phyloP scores from a whole-genome alignment of 2,888 invertebrate genomes.

The Philereme vetulata region DNA sequence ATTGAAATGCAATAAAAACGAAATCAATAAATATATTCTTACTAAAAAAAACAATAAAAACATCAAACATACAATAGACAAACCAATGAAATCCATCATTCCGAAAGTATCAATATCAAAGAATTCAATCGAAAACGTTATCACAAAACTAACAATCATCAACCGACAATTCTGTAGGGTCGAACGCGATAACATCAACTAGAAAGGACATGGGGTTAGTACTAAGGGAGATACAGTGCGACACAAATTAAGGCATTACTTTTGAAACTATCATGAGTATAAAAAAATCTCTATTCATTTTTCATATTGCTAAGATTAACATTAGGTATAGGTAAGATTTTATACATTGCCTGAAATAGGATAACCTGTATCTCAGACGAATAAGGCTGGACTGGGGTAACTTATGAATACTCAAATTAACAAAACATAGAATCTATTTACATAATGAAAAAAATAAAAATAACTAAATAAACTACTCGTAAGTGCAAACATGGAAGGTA shows the following conservation, averaged over 20 bases:
- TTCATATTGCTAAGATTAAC: no score
- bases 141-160: conserved; percentile 43
- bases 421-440: no score
- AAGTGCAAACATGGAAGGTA: no score
- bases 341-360: no score
- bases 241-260: conserved; percentile 5
- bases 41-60: background rate
- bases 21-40: background rate
- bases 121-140: conserved; percentile 33
- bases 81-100: conserved; percentile 21
- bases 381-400: no score
- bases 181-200: conserved; percentile 47
- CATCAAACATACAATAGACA: conserved; percentile 16
- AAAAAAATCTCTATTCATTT: no score
- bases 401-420: no score
- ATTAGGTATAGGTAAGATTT: no score
- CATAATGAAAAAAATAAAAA: no score
- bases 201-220: conserved; percentile 38
- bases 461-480: no score
- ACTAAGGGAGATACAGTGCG: conserved; percentile 8
- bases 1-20: background rate
- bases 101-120: conserved; percentile 25
- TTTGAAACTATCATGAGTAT: no score
- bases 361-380: no score
- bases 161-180: conserved; percentile 48